These are phyloP conservation scores for Agelas oroides DNA, from an alignment of 37 sponge, comb jelly and placozoan genomes.

Conservation along the genomic window DNA sequence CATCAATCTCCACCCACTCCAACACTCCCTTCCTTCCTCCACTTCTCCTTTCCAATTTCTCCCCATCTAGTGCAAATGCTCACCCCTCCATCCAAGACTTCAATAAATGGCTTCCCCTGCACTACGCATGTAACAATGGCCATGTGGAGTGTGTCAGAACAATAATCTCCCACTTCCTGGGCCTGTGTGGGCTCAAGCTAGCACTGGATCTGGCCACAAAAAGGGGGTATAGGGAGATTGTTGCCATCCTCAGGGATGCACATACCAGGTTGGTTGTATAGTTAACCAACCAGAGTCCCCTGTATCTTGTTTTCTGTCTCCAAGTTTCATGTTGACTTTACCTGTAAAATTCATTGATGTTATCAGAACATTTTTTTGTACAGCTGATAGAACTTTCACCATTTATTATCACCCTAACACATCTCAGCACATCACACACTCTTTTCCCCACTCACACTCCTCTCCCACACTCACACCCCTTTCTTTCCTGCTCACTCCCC, in stretches of 20 bases:
- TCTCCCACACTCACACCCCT: too few relatives aligned
- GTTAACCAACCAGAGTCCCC: too few relatives aligned
- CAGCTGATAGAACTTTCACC: too few relatives aligned
- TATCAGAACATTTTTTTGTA: too few relatives aligned
- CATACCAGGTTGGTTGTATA: slow-evolving; percentile 27
- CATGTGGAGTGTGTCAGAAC: slow-evolving; percentile 52
- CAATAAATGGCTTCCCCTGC: slow-evolving; percentile 34
- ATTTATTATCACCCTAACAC: too few relatives aligned
- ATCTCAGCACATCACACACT: too few relatives aligned
- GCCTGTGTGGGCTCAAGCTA: slow-evolving; percentile 40
- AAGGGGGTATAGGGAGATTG: slow-evolving; percentile 20
- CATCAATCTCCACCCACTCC: background rate
- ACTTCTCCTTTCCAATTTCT: background rate
- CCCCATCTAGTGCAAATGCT: slow-evolving; percentile 25
- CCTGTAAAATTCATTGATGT: too few relatives aligned
- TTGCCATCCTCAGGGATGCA: slow-evolving; percentile 25
- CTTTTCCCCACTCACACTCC: too few relatives aligned
- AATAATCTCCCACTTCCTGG: slow-evolving; percentile 26
- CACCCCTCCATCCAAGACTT: slow-evolving; percentile 7
- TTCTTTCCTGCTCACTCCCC: too few relatives aligned
- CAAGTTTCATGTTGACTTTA: too few relatives aligned
- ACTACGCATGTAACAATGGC: slow-evolving; percentile 42
- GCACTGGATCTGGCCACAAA: slow-evolving; percentile 20
- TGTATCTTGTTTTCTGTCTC: too few relatives aligned
- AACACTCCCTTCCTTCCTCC: background rate